Evolutionary conservation across 2,797 vertebrate species (phyloP).

Genomic region (Aldrovandia affinis): DNA sequence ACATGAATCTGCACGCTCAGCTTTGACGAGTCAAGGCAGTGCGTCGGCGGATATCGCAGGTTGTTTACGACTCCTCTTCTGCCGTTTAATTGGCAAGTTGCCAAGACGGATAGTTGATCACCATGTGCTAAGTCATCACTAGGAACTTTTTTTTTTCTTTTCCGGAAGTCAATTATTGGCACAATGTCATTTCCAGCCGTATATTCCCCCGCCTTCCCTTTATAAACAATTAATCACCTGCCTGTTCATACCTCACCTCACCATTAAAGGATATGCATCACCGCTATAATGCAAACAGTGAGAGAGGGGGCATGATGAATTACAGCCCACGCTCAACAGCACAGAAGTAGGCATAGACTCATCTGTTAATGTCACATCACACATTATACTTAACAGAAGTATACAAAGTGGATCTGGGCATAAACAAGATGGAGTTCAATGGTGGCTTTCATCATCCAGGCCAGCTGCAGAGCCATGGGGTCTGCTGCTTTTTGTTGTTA

Average conservation of each 20-base stretch:
- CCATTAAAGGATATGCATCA: constrained; percentile 48
- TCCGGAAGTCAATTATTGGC: neutral
- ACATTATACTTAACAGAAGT: neutral
- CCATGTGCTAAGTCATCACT: neutral
- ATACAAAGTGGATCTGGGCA: neutral
- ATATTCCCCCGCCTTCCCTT: neutral
- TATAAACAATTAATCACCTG: neutral
- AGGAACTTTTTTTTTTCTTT: neutral
- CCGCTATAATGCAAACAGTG: constrained; percentile 47
- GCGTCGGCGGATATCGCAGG: constrained; percentile 10
- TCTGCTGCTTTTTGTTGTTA: neutral
- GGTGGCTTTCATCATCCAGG: neutral
- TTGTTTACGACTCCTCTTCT: constrained; percentile 39
- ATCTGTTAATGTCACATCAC: neutral
- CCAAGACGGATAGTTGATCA: neutral
- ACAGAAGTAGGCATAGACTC: neutral
- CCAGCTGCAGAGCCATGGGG: neutral
- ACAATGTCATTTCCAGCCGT: neutral
- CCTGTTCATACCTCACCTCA: neutral
- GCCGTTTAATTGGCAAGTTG: constrained; percentile 45
- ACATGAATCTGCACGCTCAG: constrained; percentile 21
- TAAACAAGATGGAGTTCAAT: neutral
- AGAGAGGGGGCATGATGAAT: neutral
- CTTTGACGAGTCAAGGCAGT: constrained; percentile 25
- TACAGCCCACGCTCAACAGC: neutral